Base-by-base conservation (phyloP, 2,113 vertebrate species). In the Gobiocypris rarus region DNA sequence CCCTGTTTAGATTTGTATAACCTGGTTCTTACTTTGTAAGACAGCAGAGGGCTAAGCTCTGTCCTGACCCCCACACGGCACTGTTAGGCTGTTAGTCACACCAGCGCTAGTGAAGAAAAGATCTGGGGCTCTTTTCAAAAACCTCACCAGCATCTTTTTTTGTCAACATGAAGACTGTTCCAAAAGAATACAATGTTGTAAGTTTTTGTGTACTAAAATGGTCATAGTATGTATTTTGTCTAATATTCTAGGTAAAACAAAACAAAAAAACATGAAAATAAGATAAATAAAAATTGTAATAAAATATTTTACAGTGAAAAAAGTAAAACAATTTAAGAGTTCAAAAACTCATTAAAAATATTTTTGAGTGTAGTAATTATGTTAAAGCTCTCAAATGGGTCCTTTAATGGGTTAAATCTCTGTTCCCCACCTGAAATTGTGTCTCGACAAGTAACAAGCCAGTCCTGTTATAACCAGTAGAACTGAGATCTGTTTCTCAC, bases 21-120 rank as follows among this genome's bases (percentile, higher is more conserved):
- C 74, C 28, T 28, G 45, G 73, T 14, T 4, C 28, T 41, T 17
- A 24, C 75, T 50, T 67, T 80, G 59, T 67, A 31, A 22, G 77
- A 65, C 38, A 50, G 77, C 58, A 26, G 9, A 80, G 34, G 41
- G 43, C 17, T 63, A 80, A 65, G 59, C 77, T 19, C 43, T 11
- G 10, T 50, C 41, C 26, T 80, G 59, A 80, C 77, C 77, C n/a
- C n/a, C 41, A 50, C 43, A 48, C 1, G 7, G 26, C 41, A 50
- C 26, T 80, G 38, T 26, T 34, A 38, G 74, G 24, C 19, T 24
- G 52, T 77, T 80, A 63, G 77, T 79, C 77, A 79, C 77, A 63
- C 38, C 38, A 45, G n/a, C 1, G 8, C 56, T 79, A 48, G 1
- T 52, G 31, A 5, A 75, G 19, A 76, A 34, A 56, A 76, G 4